These are phyloP conservation scores for Parnassius smintheus DNA, from an alignment of 2,888 invertebrate genomes.

Conservation along the genomic window DNA sequence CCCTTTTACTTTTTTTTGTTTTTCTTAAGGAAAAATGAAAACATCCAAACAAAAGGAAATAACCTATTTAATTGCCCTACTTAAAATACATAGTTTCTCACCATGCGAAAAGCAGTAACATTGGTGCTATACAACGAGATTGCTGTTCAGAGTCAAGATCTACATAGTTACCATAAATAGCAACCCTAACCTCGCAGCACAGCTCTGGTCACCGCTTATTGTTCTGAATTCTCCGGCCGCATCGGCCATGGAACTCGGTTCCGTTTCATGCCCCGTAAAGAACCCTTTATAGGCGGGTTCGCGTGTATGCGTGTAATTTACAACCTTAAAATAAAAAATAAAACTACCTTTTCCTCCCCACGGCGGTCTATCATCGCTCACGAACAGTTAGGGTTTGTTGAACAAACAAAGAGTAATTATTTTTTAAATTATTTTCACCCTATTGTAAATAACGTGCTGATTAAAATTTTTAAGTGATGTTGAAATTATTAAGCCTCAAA, in stretches of 20 bases:
- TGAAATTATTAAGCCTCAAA: not conserved
- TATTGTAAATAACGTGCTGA: not conserved
- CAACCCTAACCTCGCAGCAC: conserved; percentile 13
- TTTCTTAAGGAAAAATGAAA: too few relatives aligned
- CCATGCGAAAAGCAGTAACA: too few relatives aligned
- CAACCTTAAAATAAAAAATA: conserved; percentile 43
- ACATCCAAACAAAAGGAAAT: too few relatives aligned
- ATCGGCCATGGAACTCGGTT: conserved; percentile 48
- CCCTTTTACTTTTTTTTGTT: too few relatives aligned
- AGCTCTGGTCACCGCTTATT: conserved; percentile 46
- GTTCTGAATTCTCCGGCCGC: conserved; percentile 46
- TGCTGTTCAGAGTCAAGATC: not conserved
- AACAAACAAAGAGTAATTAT: conserved; percentile 25
- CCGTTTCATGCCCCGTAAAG: conserved; percentile 61
- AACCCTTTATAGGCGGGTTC: conserved; percentile 53
- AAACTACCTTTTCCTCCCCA: conserved; percentile 31
- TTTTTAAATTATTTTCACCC: conserved; percentile 22
- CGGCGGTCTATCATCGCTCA: conserved; percentile 30
- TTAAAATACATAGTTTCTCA: too few relatives aligned
- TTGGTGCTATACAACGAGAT: too few relatives aligned
- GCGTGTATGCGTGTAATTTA: conserved; percentile 55
- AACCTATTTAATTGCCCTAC: too few relatives aligned
- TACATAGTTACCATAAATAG: conserved; percentile 19
- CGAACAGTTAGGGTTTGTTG: conserved; percentile 25
- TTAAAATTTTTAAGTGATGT: not conserved